phyloP scores from a whole-genome alignment of 2,888 invertebrate genomes.

The Drosophila atroscutellata region DNA sequence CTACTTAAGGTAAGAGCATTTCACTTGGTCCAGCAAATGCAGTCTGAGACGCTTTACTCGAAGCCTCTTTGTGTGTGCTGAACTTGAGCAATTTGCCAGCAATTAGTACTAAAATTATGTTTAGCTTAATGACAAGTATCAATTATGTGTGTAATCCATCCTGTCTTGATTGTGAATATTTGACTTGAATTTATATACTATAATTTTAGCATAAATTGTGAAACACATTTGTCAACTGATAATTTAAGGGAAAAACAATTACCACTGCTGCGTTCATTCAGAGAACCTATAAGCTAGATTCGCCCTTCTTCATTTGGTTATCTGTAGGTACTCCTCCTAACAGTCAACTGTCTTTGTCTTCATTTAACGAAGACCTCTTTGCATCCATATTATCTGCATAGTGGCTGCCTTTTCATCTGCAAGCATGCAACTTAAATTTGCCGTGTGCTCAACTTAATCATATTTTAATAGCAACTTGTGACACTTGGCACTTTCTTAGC shows the following conservation, averaged over 20 bases:
- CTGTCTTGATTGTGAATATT: not conserved
- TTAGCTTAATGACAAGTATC: not conserved
- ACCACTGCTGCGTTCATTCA: not conserved
- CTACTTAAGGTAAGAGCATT: slow-evolving; percentile 32
- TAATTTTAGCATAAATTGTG: no score
- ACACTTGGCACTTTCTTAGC: slow-evolving; percentile 64
- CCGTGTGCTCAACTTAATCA: slow-evolving; percentile 29
- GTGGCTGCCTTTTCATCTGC: not conserved
- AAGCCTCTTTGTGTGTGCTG: not conserved
- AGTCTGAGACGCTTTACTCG: not conserved
- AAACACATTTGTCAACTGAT: not conserved
- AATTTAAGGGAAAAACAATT: not conserved
- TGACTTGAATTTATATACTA: not conserved
- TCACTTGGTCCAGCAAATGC: slow-evolving; percentile 13
- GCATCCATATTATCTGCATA: not conserved
- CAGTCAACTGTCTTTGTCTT: not conserved
- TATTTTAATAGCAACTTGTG: slow-evolving; percentile 45
- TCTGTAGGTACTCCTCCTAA: not conserved
- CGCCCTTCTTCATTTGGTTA: not conserved
- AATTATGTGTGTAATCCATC: not conserved
- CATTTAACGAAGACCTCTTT: not conserved
- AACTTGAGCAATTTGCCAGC: not conserved
- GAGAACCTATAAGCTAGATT: not conserved
- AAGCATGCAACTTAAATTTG: not conserved
- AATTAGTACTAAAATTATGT: no score